phyloP scores from a whole-genome alignment of 2,797 vertebrate genomes.

The Luscinia luscinia region DNA sequence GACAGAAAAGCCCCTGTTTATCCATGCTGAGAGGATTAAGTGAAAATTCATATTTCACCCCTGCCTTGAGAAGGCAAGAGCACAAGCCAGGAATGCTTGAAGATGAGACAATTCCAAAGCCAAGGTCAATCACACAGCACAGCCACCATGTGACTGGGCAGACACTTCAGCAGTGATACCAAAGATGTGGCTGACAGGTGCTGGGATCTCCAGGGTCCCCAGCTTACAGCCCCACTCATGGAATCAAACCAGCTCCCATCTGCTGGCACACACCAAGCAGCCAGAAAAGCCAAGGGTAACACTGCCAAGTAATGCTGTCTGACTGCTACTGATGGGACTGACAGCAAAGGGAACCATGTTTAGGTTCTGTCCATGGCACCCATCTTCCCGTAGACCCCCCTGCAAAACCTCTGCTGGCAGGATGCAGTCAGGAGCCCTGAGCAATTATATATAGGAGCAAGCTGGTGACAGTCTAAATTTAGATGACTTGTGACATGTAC shows the following conservation, averaged over 20 bases:
- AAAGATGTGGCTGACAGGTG: not conserved
- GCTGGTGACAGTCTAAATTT: constrained; percentile 77
- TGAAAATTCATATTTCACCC: not conserved
- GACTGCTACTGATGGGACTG: not conserved
- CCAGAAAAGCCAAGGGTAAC: not conserved
- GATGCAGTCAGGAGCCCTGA: constrained; percentile 7
- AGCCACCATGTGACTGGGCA: not conserved
- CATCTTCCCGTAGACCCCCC: not conserved
- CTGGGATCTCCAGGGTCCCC: not conserved
- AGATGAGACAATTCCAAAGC: not conserved
- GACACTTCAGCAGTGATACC: not conserved
- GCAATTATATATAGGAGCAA: constrained; percentile 73
- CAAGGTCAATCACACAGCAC: not conserved
- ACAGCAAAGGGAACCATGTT: not conserved
- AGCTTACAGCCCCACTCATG: not conserved
- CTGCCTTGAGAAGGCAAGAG: not conserved
- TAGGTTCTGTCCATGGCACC: not conserved
- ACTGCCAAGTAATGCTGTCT: not conserved
- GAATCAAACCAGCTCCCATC: not conserved
- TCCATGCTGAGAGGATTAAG: not conserved
- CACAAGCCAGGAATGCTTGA: not conserved
- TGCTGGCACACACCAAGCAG: not conserved
- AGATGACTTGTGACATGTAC: constrained; percentile 79
- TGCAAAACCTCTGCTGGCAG: constrained; percentile 33
- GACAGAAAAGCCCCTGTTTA: not conserved